Evolutionary conservation across 2,113 vertebrate genomes (phyloP).

Genomic region (Gobio gobio): DNA sequence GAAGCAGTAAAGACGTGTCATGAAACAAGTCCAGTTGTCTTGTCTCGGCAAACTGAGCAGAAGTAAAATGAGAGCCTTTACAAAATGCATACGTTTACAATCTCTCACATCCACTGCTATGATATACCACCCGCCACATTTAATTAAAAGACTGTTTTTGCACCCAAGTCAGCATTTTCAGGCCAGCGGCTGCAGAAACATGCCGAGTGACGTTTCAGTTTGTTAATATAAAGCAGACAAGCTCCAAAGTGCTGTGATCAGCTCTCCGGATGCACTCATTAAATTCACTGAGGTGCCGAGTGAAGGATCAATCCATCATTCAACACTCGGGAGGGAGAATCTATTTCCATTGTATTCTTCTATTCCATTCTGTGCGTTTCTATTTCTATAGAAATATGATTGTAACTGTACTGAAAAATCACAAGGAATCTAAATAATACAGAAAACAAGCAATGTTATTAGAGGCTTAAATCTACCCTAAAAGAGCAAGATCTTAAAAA

Average conservation of each 20-base stretch:
- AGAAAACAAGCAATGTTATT: background rate
- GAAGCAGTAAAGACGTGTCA: conserved; percentile 33
- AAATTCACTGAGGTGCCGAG: conserved; percentile 52
- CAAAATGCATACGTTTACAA: background rate
- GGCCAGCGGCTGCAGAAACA: conserved; percentile 59
- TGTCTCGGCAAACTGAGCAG: background rate
- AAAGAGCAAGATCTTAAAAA: background rate
- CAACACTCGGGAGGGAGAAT: conserved; percentile 42
- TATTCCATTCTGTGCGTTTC: background rate
- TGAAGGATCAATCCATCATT: conserved; percentile 51
- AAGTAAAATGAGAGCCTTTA: background rate
- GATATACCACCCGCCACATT: conserved; percentile 58
- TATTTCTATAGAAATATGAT: background rate
- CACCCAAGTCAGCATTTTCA: conserved; percentile 75
- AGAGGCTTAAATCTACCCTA: background rate
- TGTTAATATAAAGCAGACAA: conserved; percentile 67
- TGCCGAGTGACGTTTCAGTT: conserved; percentile 60
- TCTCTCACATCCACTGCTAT: background rate
- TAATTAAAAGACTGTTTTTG: conserved; percentile 73
- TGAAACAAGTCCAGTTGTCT: background rate
- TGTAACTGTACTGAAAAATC: background rate
- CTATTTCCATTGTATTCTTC: background rate
- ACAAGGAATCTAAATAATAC: background rate
- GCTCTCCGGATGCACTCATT: conserved; percentile 60
- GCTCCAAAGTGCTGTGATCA: conserved; percentile 72